These are phyloP conservation scores for Zaprionus nigranus DNA, from an alignment of 1,140 invertebrate species.

Conservation along the genomic window DNA sequence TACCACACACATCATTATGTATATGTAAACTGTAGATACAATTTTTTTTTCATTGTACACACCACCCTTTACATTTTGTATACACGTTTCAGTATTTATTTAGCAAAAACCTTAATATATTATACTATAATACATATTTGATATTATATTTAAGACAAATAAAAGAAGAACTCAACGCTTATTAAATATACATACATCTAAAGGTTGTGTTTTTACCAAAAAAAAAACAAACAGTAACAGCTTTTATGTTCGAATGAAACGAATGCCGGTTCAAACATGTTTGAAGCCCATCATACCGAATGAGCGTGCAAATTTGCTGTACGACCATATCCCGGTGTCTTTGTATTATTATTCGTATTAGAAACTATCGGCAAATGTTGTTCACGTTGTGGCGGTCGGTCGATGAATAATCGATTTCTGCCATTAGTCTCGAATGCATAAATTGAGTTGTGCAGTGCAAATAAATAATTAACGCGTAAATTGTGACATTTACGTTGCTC, in stretches of 20 bases:
- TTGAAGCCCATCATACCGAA: conserved; percentile 27
- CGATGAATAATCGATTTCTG: conserved; percentile 35
- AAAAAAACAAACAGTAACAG: conserved; percentile 21
- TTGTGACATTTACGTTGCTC: conserved; percentile 12
- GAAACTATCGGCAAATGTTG: not conserved
- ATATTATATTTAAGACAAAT: conserved; percentile 76
- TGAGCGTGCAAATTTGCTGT: conserved; percentile 9
- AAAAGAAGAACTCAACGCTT: conserved; percentile 79
- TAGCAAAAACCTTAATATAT: conserved; percentile 65
- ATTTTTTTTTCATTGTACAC: conserved; percentile 50
- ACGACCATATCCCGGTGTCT: not conserved
- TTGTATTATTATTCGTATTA: conserved; percentile 2
- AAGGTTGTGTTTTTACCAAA: conserved; percentile 73
- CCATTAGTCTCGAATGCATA: conserved; percentile 29
- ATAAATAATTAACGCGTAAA: conserved; percentile 45
- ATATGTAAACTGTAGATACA: conserved; percentile 69
- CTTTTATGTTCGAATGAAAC: conserved; percentile 14
- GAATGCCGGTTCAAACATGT: conserved; percentile 5
- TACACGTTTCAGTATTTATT: conserved; percentile 79
- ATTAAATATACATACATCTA: conserved; percentile 69
- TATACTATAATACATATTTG: conserved; percentile 54
- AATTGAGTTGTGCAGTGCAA: conserved; percentile 34
- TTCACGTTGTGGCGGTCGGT: conserved; percentile 14
- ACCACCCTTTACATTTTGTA: conserved; percentile 66
- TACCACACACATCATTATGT: conserved; percentile 55